Evolutionary conservation across 2,888 invertebrate species (phyloP), one percentile per base, ranked within the genome.

Genomic region (Tetheella fluctuosa): DNA sequence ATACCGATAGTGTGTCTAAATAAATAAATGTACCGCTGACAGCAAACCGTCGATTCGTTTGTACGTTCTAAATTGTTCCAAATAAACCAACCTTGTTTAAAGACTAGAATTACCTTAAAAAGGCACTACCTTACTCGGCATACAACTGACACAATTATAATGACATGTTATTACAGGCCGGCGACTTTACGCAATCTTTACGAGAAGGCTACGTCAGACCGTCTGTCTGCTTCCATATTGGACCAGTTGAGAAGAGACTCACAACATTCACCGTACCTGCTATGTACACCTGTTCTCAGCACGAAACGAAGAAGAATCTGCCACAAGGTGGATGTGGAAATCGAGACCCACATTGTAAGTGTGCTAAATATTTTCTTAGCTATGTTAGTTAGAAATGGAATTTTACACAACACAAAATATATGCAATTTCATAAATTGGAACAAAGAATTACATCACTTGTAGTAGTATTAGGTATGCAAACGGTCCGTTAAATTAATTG

Each of bases 261-360:
- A 69, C 95, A 92, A 72, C 94, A 95, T 71, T 96, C 96, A 59
- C 94, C 95, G 68, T 95, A 95, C 93, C 95, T 97, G 88, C 94
- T 97, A 73, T 97, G 97, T 93, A 97, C 97, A 73, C 97, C 97
- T 61, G 95, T 97, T 63, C 94, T 97, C 77, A 95, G 96, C 71
- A 95, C 95, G 72, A 95, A 95, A 82, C 94, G 96, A 79, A 94
- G 94, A 81, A 95, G 94, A 77, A 94, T 96, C 76, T 94, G 94
- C 78, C 95, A 94, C 79, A 95, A 94, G 83, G 94, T 96, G 68
- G 95, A 96, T 84, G 95, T 97, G 73, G 97, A 97, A 85, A 98
- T 98, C 81, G 98, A 98, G 93, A 97, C 97, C 64, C 94, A 96
- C 91, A 95, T 97, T 94, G 98, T 98, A 92, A 96, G 97, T 95